Percentiles rank a stretch among this genome's conserved stretches.
These are phyloP conservation scores for Aptenodytes patagonicus DNA, from an alignment of 2,113 vertebrate species.

Conservation along the genomic window DNA sequence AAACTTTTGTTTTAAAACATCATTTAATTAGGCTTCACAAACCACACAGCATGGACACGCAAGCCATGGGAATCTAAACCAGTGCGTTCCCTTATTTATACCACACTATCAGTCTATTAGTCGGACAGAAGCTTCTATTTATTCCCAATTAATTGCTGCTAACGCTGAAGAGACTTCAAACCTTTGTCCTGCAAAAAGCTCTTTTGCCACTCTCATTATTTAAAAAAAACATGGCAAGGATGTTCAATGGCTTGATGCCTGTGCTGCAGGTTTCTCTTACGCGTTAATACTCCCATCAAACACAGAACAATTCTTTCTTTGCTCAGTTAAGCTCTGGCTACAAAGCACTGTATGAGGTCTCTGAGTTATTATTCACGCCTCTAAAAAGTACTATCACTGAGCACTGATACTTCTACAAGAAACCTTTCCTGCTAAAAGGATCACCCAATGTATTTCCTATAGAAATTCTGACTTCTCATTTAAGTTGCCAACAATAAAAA, in stretches of 20 bases:
- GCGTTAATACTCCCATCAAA: not conserved
- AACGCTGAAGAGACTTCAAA: not conserved
- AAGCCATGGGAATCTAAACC: not conserved
- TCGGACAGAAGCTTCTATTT: not conserved
- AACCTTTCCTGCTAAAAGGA: not conserved
- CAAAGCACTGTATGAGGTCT: not conserved
- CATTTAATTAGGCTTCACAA: not conserved
- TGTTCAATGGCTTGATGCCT: not conserved
- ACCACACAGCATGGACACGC: accelerated
- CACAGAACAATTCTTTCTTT: not conserved
- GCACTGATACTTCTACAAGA: not conserved
- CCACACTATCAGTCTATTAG: not conserved
- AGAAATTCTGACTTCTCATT: not conserved
- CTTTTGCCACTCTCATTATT: not conserved
- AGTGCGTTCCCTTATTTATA: not conserved
- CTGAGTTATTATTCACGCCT: accelerated
- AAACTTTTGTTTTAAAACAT: not conserved
- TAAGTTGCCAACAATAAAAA: not conserved
- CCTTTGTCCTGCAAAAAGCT: not conserved
- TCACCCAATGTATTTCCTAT: not conserved
- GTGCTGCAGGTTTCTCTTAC: not conserved
- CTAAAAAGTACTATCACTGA: not conserved
- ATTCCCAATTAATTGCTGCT: not conserved
- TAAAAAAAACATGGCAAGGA: not conserved
- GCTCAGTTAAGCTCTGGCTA: not conserved